Conservation (phyloP, 2,888 invertebrate genomes). For the Alloscopus bannaensis region DNA sequence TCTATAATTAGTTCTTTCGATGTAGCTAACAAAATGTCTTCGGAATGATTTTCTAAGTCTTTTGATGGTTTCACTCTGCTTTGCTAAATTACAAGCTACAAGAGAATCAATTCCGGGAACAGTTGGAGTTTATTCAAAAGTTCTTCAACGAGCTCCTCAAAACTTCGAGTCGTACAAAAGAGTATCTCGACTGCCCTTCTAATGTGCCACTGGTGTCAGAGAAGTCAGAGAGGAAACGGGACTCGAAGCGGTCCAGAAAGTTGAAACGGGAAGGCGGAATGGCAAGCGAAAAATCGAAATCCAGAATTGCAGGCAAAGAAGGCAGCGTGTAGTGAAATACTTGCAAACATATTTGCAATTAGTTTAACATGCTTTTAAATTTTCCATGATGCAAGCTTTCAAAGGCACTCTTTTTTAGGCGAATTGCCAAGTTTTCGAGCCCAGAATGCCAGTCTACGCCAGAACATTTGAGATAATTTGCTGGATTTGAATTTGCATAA, state of each 20-base stretch:
- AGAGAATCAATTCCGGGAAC: slow-evolving; percentile 25
- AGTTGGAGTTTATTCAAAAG: slow-evolving; percentile 38
- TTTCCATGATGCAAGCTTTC: too few relatives aligned
- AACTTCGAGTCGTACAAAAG: slow-evolving; percentile 15
- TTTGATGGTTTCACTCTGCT: not conserved
- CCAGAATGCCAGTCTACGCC: too few relatives aligned
- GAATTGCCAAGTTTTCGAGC: too few relatives aligned
- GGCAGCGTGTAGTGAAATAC: too few relatives aligned
- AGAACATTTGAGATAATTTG: too few relatives aligned
- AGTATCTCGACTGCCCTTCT: slow-evolving; percentile 38
- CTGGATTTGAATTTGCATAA: too few relatives aligned
- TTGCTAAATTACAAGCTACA: slow-evolving; percentile 16
- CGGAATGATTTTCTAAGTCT: not conserved
- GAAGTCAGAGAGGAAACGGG: not conserved
- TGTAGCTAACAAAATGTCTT: slow-evolving; percentile 1
- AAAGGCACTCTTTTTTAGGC: too few relatives aligned
- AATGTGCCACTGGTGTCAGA: slow-evolving; percentile 26
- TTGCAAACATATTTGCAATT: too few relatives aligned
- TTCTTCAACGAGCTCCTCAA: slow-evolving; percentile 29
- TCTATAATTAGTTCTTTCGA: not conserved
- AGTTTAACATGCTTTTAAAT: too few relatives aligned
- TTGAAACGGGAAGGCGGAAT: not conserved
- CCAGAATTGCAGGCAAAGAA: too few relatives aligned
- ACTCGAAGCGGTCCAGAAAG: too few relatives aligned
- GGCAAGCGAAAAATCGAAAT: too few relatives aligned